Evolutionary conservation across 2,888 invertebrate genomes (phyloP), one percentile per base, ranked within the genome.

Genomic region (Pediacus dermestoides): DNA sequence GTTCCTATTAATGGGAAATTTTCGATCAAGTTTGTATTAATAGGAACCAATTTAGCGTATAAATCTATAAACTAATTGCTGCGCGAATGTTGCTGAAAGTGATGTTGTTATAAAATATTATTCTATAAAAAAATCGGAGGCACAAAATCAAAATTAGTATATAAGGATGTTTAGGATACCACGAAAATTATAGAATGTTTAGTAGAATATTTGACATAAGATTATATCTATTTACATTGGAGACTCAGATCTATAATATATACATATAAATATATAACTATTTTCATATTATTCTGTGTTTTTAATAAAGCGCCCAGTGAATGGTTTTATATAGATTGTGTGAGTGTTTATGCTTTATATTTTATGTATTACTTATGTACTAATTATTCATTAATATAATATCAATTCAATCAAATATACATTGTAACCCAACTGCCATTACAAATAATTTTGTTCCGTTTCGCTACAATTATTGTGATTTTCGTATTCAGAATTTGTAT

Each of bases 171-270:
- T 61, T 63, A 63, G 58, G 54, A 55, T 58, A 60, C 61, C 59
- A 63, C 58, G 58, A 21, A 26, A 26, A 26, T 60, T 62, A 62
- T 62, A 61, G 56, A 59, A 59, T 62, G 60, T 61, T 63, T 61
- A 62, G 61, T 63, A 63, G 62, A 61, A 28, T 60, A 63, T 62
- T 62, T 62, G 60, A 61, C 59, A 58, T 61, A 60, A 63, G 60
- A 63, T 61, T 64, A 63, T 64, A 63, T 64, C 63, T 64, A 64
- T 63, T 62, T 64, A 64, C 63, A 64, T 60, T 60, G 64, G 62
- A 63, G 64, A 64, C 62, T 64, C 61, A 61, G 61, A 62, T 61
- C 61, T 60, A 60, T 60, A 60, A 52, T 53, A 50, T 56, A 58
- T 52, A 53, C 52, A 55, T 58, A 58, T 57, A 62, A 58, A 60